These are phyloP conservation scores for Dromius quadrimaculatus DNA, from an alignment of 2,888 invertebrate genomes.

Conservation along the genomic window DNA sequence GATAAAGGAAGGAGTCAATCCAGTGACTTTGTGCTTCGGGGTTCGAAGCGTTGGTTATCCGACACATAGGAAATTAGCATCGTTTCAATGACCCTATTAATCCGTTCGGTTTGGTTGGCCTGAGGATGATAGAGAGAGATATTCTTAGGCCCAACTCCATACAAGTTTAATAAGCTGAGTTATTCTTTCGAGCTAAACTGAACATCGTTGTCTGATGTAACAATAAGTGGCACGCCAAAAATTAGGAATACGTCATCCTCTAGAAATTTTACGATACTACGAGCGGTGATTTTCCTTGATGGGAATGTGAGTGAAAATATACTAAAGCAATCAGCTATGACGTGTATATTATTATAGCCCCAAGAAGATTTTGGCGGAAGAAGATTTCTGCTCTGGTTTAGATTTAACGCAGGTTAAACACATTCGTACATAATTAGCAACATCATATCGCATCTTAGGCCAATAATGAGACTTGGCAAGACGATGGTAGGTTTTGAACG, in stretches of 20 bases:
- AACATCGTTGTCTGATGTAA: background rate
- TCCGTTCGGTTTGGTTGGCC: constrained; percentile 5
- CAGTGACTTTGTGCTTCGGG: background rate
- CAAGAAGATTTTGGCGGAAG: constrained; percentile 33
- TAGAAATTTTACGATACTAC: too few relatives aligned
- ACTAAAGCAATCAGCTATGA: constrained; percentile 53
- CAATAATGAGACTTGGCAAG: background rate
- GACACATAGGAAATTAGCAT: background rate
- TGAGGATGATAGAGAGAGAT: constrained; percentile 7
- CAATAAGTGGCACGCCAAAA: background rate
- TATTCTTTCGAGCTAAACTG: background rate
- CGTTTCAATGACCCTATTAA: background rate
- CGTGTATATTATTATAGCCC: constrained; percentile 46
- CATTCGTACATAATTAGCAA: constrained; percentile 11
- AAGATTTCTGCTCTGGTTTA: constrained; percentile 39
- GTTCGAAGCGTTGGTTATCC: constrained; percentile 2
- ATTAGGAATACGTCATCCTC: constrained; percentile 46
- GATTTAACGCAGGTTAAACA: background rate
- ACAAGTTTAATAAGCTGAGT: background rate
- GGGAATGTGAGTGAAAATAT: constrained; percentile 54
- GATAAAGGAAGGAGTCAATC: constrained; percentile 1
- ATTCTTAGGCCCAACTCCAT: background rate
- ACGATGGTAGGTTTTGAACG: constrained; percentile 4
- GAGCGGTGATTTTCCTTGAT: constrained; percentile 35
- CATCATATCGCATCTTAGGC: constrained; percentile 21